These are phyloP conservation scores for Drosophila leontia DNA, from an alignment of 1,140 invertebrate species.

Conservation along the genomic window DNA sequence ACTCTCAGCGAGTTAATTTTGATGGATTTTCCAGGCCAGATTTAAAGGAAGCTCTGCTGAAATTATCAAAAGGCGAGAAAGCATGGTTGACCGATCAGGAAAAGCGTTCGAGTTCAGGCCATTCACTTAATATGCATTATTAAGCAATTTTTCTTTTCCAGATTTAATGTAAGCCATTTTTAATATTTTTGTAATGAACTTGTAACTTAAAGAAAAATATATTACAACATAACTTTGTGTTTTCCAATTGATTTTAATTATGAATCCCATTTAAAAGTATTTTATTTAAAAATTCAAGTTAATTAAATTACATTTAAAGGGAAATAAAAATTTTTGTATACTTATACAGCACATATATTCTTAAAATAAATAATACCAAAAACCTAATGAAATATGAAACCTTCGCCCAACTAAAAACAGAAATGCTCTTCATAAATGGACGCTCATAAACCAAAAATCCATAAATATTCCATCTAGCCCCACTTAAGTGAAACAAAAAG, in stretches of 20 bases:
- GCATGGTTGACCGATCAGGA: slow-evolving; percentile 21
- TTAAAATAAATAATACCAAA: neutral
- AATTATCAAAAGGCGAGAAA: slow-evolving; percentile 36
- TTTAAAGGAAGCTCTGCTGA: slow-evolving; percentile 14
- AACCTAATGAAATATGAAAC: neutral
- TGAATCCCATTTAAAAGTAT: too few relatives aligned
- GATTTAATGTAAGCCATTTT: neutral
- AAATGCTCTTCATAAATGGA: slow-evolving; percentile 15
- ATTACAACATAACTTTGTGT: too few relatives aligned
- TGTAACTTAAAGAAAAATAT: too few relatives aligned
- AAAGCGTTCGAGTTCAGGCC: slow-evolving; percentile 25
- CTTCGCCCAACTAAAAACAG: neutral
- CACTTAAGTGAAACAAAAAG: slow-evolving; percentile 45
- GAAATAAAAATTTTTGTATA: too few relatives aligned
- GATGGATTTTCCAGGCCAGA: slow-evolving; percentile 46
- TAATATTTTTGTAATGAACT: too few relatives aligned
- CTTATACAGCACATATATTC: neutral
- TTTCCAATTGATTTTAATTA: too few relatives aligned
- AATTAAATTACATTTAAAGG: too few relatives aligned
- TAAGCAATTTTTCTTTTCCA: slow-evolving; percentile 45
- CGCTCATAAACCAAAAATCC: slow-evolving; percentile 17
- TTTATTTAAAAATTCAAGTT: too few relatives aligned
- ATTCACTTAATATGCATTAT: slow-evolving; percentile 52
- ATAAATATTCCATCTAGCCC: slow-evolving; percentile 37
- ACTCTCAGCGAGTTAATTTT: slow-evolving; percentile 44